These are phyloP conservation scores for Nesidiocoris tenuis DNA, from an alignment of 2,888 invertebrate genomes.

Conservation along the genomic window DNA sequence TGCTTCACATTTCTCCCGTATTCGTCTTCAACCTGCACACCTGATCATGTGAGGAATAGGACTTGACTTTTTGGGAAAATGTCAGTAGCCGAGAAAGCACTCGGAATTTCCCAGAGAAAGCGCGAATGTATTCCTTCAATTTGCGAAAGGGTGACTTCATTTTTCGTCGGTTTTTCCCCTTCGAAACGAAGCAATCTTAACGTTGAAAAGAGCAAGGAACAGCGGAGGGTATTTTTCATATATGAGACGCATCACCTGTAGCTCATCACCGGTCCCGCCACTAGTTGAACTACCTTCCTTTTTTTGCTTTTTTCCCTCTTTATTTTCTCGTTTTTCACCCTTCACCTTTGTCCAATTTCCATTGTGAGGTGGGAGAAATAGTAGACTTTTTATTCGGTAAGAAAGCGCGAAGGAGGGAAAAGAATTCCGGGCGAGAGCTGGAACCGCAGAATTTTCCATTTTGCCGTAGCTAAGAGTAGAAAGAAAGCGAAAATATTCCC, in stretches of 20 bases:
- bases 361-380: background rate
- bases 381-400: background rate
- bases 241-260: background rate
- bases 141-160: too few relatives aligned
- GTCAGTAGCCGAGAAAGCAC: too few relatives aligned
- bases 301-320: background rate
- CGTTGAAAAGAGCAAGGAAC: background rate
- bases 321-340: background rate
- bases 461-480: background rate
- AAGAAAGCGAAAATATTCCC: background rate
- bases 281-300: background rate
- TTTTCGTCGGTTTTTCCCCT: too few relatives aligned
- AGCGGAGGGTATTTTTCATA: background rate
- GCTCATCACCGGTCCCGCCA: background rate
- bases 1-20: too few relatives aligned
- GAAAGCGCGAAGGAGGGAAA: background rate
- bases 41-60: too few relatives aligned
- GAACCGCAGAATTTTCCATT: background rate
- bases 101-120: too few relatives aligned
- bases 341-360: background rate
- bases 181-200: background rate
- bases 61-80: too few relatives aligned
- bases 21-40: too few relatives aligned
- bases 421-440: background rate
- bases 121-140: too few relatives aligned